Evolutionary conservation across 2,113 vertebrate genomes (phyloP).

Genomic region (Merops nubicus): DNA sequence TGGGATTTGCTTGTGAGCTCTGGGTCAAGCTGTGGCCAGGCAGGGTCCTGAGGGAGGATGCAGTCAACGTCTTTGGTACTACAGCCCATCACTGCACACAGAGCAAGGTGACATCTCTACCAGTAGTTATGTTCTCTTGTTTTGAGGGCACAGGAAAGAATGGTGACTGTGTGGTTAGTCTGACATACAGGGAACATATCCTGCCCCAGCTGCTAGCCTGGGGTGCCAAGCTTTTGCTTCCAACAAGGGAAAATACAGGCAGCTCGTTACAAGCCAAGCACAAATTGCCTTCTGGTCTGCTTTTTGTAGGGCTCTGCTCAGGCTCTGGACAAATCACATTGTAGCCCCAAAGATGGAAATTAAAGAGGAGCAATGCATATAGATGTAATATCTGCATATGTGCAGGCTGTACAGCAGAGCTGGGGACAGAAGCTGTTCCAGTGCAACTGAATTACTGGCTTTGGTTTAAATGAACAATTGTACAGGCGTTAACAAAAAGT

Average conservation of each 20-base stretch:
- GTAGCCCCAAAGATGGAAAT: neutral
- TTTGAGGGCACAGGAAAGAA: neutral
- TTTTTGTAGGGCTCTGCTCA: neutral
- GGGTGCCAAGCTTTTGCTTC: neutral
- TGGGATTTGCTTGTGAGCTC: neutral
- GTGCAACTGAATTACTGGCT: constrained; percentile 10
- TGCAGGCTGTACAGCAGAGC: neutral
- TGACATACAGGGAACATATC: neutral
- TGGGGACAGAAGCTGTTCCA: neutral
- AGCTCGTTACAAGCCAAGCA: neutral
- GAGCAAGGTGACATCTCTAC: neutral
- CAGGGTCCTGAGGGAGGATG: neutral
- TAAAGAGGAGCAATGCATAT: neutral
- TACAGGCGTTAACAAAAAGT: constrained; percentile 33
- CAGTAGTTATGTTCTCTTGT: neutral
- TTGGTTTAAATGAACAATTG: constrained; percentile 44
- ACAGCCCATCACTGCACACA: neutral
- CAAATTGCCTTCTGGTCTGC: neutral
- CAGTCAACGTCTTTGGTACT: neutral
- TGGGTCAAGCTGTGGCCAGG: neutral
- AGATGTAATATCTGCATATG: neutral
- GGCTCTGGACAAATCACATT: neutral
- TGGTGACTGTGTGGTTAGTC: neutral
- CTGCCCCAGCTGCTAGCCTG: accelerated
- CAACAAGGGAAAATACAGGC: neutral